phyloP scores from a whole-genome alignment of 2,888 invertebrate species.

The Galeopsomyia nigrocyanea region DNA sequence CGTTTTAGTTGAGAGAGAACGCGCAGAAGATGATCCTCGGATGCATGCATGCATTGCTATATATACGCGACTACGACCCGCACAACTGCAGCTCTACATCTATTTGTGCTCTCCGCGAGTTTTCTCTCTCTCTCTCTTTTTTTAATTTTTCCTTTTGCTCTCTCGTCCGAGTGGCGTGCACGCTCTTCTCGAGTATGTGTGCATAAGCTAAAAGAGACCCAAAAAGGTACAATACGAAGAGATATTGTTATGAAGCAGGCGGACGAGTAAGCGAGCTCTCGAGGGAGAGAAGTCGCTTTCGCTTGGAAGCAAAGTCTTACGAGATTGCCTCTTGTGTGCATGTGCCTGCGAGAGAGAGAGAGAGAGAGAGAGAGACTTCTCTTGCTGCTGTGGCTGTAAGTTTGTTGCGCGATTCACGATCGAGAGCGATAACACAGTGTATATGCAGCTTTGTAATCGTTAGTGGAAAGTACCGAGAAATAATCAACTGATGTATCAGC shows the following conservation, averaged over 20 bases:
- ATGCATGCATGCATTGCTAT: conserved; percentile 50
- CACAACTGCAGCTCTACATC: background rate
- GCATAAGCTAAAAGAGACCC: conserved; percentile 44
- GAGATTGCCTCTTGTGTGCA: conserved; percentile 2
- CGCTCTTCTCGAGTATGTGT: conserved; percentile 30
- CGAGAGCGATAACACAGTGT: conserved; percentile 23
- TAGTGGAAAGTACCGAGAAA: conserved; percentile 13
- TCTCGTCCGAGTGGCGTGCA: background rate
- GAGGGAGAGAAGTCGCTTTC: conserved; percentile 31
- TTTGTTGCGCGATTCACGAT: conserved; percentile 25
- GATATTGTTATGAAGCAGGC: conserved; percentile 51
- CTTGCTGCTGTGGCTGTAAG: no score
- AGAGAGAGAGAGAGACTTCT: no score
- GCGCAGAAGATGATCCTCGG: conserved; percentile 27
- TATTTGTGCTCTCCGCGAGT: no score
- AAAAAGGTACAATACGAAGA: conserved; percentile 43
- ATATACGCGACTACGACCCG: conserved; percentile 9
- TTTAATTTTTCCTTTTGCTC: background rate
- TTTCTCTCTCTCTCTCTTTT: no score
- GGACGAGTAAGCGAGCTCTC: background rate
- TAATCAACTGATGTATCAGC: conserved; percentile 8
- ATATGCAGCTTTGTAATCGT: conserved; percentile 27
- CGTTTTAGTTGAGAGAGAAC: conserved; percentile 58
- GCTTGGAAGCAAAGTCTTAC: conserved; percentile 12
- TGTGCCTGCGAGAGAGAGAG: no score